Base-by-base conservation (phyloP, 2,888 invertebrate species). In the Germaria angustata region DNA sequence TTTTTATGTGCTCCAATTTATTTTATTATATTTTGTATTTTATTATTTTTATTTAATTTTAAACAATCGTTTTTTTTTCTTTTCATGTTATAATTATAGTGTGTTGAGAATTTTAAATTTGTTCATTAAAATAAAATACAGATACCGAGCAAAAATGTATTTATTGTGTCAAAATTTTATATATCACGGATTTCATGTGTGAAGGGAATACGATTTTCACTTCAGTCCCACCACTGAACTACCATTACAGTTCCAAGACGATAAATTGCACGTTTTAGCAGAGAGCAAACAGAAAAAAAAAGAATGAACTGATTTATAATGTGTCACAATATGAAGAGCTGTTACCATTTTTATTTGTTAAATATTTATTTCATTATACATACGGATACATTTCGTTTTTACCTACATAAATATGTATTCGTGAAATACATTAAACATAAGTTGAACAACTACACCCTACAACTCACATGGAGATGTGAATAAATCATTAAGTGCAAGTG, bases 81-180 rank as follows among this genome's bases (percentile, higher is more conserved):
- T n/a, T n/a, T n/a, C n/a, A n/a, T n/a, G 49, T 61, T 81, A 75
- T 78, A 81, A 79, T 79, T 61, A 71, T 71, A 76, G 68, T 79
- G 82, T 36, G 75, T 53, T 39, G 65, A 66, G 82, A 82, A 82
- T 82, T 71, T 79, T 66, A 79, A 82, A 76, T 71, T 41, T 46
- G 39, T 44, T 22, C 34, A 17, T 55, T 66, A 49, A 20, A 28
- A 13, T 41, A 28, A 55, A n/a, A 17, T 24, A 49, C 22, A 46
- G n/a, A 39, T n/a, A 72, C 39, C 41, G 13, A 46, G 44, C 65
- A 66, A 49, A 46, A 55, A 66, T 51, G 69, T 55, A 66, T 71
- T 71, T 55, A 66, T 71, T 71, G 71, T 79, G 82, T 82, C 82
- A 82, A 82, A 82, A 82, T 82, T 82, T 82, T 79, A 82, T 78